phyloP scores from a whole-genome alignment of 2,888 invertebrate genomes.

The Meghimatium bilineatum region DNA sequence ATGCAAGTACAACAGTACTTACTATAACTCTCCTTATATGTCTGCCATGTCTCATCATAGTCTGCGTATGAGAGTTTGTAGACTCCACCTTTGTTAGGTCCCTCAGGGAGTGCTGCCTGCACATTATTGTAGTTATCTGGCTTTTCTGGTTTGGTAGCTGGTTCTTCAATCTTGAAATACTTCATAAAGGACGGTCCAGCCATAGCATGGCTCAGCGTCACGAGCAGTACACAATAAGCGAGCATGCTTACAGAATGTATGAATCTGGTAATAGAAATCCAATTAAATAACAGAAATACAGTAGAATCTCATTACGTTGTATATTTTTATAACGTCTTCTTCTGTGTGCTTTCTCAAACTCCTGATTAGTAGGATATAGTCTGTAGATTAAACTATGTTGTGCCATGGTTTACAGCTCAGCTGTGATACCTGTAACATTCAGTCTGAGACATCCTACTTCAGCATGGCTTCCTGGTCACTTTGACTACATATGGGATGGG shows the following conservation, averaged over 20 bases:
- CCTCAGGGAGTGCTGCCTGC: neutral
- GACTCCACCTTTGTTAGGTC: neutral
- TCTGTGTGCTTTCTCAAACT: no score
- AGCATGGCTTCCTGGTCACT: no score
- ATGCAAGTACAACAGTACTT: no score
- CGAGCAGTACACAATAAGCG: neutral
- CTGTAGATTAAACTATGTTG: no score
- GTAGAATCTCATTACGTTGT: no score
- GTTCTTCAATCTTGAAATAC: constrained; percentile 36
- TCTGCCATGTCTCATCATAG: constrained; percentile 33
- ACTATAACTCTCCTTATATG: constrained; percentile 12
- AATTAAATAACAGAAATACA: neutral
- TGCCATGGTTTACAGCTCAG: no score
- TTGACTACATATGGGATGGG: no score
- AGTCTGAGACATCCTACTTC: no score
- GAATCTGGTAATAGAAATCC: neutral
- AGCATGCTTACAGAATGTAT: constrained; percentile 19
- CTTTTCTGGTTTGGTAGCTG: neutral
- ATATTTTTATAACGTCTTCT: no score
- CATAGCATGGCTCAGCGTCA: constrained; percentile 8
- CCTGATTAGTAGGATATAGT: no score
- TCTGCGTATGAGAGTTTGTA: constrained; percentile 38
- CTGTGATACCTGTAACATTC: no score
- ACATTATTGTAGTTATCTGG: neutral
- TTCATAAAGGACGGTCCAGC: constrained; percentile 43